Conservation (phyloP, 2,888 invertebrate genomes). For the Leptinotarsa juncta region DNA sequence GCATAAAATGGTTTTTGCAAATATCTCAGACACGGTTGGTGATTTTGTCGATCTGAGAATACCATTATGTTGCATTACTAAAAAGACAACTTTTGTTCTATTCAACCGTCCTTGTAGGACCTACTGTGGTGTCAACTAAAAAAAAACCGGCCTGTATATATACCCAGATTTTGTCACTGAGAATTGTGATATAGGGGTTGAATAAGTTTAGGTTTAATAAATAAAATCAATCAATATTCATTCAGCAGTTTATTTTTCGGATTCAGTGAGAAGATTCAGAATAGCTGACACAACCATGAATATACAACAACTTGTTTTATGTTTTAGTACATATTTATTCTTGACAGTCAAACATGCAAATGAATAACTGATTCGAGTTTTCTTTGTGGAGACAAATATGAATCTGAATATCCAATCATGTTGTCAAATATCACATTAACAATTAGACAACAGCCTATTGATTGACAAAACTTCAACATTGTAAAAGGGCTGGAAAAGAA, state of each 20-base stretch:
- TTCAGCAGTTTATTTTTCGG: slow-evolving; percentile 51
- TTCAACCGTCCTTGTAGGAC: no score
- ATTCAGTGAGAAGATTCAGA: slow-evolving; percentile 57
- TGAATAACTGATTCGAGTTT: slow-evolving; percentile 55
- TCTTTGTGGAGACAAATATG: slow-evolving; percentile 34
- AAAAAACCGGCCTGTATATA: no score
- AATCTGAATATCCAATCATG: slow-evolving; percentile 62
- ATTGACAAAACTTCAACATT: slow-evolving; percentile 43
- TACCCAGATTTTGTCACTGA: no score
- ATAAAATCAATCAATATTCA: slow-evolving; percentile 39
- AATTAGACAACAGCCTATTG: slow-evolving; percentile 64
- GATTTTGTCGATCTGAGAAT: no score
- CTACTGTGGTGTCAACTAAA: no score
- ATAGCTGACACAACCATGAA: slow-evolving; percentile 62
- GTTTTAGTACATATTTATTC: slow-evolving; percentile 52
- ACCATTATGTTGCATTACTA: no score
- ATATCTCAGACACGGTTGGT: no score
- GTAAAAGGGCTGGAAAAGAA: slow-evolving; percentile 26
- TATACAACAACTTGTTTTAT: slow-evolving; percentile 62
- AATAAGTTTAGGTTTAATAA: background rate
- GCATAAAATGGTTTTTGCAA: no score
- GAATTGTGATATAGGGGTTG: no score
- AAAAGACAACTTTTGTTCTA: no score
- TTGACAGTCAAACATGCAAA: slow-evolving; percentile 60
- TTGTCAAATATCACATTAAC: slow-evolving; percentile 68